phyloP scores from a whole-genome alignment of 2,113 vertebrate genomes.

The Malurus cyaneus region DNA sequence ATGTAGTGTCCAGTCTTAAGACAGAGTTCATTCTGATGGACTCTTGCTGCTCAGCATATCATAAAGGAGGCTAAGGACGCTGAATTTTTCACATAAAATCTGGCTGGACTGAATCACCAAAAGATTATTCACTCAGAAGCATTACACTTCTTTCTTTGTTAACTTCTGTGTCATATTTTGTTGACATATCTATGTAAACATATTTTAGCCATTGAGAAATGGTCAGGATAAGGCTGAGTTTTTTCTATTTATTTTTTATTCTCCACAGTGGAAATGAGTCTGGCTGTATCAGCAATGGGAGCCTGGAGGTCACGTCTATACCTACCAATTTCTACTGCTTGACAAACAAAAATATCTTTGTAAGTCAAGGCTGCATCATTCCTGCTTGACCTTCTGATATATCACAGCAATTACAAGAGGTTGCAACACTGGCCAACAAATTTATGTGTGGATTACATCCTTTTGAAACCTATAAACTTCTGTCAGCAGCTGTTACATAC shows the following conservation, averaged over 20 bases:
- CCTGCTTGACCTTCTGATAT: not conserved
- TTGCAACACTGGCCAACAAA: not conserved
- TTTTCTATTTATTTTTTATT: not conserved
- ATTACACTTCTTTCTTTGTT: not conserved
- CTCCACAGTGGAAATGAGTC: not conserved
- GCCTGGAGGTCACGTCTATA: not conserved
- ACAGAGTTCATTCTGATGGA: not conserved
- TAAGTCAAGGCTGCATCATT: not conserved
- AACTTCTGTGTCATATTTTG: no score
- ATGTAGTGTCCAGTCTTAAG: not conserved
- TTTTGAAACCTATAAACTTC: not conserved
- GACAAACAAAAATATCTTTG: not conserved
- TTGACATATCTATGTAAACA: no score
- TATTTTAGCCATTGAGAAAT: not conserved
- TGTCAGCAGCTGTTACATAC: not conserved
- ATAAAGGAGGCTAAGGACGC: not conserved
- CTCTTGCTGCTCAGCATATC: not conserved
- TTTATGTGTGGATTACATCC: not conserved
- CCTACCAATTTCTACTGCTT: not conserved
- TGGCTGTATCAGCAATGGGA: not conserved
- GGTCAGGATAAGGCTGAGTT: not conserved
- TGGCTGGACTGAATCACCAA: not conserved
- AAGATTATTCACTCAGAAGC: not conserved
- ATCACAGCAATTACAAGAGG: not conserved
- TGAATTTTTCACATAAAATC: not conserved